A percentile compares a stretch with the other conserved stretches of the same genome.
Evolutionary conservation across 2,888 invertebrate species (phyloP).

Genomic region (Epirrhoe tristata): DNA sequence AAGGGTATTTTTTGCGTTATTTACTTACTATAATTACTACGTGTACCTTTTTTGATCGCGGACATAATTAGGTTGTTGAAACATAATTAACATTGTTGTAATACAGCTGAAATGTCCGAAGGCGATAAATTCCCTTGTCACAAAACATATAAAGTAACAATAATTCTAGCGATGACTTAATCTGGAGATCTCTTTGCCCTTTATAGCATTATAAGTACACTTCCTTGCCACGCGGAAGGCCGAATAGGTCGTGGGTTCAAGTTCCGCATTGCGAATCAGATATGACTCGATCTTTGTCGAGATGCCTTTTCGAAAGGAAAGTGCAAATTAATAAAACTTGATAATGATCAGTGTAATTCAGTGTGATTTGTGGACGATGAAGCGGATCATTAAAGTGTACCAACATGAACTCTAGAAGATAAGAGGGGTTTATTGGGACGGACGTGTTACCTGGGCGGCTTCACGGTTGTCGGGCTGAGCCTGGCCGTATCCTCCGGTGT

Average conservation of each 20-base stretch:
- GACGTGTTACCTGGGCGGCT: conserved; percentile 90
- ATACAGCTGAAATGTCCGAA: no score
- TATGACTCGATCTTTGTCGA: background rate
- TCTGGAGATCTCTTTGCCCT: background rate
- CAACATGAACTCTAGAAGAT: background rate
- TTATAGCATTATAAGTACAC: conserved; percentile 1
- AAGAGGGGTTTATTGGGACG: background rate
- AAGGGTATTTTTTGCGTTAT: no score
- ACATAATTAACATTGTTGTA: no score
- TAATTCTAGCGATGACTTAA: background rate
- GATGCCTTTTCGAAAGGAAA: conserved; percentile 3
- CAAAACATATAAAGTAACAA: no score
- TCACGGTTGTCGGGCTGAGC: conserved; percentile 96
- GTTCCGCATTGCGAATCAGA: conserved; percentile 19
- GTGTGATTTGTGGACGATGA: background rate
- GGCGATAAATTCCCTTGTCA: no score
- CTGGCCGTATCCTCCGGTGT: conserved; percentile 94
- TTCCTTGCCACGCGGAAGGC: background rate
- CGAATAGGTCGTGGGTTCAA: conserved; percentile 16
- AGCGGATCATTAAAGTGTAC: no score
- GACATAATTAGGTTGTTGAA: no score
- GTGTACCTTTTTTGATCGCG: no score
- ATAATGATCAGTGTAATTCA: background rate
- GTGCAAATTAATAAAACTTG: conserved; percentile 1
- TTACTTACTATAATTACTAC: no score